Conservation (phyloP, 2,113 vertebrate species). For the Pluvianellus socialis region DNA sequence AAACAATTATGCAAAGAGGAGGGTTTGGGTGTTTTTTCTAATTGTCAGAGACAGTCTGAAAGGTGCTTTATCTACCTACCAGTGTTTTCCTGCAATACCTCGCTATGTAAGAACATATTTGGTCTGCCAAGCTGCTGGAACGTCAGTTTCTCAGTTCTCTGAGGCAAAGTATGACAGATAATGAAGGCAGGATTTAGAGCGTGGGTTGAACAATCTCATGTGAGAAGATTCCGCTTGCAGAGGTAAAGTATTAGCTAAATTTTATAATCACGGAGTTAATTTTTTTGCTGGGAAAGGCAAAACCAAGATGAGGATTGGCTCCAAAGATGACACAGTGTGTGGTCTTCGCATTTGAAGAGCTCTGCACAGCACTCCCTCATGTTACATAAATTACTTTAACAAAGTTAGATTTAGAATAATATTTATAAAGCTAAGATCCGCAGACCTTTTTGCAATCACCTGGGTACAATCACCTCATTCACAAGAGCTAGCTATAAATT, state of each 20-base stretch:
- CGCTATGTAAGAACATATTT: not conserved
- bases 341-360: constrained; percentile 2
- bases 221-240: not conserved
- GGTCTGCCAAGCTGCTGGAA: not conserved
- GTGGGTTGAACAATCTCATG: not conserved
- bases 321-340: constrained; percentile 33
- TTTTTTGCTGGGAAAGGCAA: constrained; percentile 37
- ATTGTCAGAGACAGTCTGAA: not conserved
- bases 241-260: constrained; percentile 2
- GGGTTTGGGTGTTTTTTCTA: not conserved
- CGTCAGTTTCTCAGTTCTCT: not conserved
- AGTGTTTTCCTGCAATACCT: not conserved
- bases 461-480: constrained; percentile 34
- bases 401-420: constrained; percentile 42
- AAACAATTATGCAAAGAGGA: not conserved
- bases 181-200: not conserved
- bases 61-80: not conserved
- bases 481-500: constrained; percentile 20
- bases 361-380: not conserved
- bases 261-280: constrained; percentile 8
- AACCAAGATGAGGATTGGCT: not conserved
- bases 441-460: constrained; percentile 41
- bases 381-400: constrained; percentile 30
- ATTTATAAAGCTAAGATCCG: constrained; percentile 19
- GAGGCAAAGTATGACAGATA: not conserved